phyloP scores from a whole-genome alignment of 2,113 vertebrate species.

The Procapra przewalskii region DNA sequence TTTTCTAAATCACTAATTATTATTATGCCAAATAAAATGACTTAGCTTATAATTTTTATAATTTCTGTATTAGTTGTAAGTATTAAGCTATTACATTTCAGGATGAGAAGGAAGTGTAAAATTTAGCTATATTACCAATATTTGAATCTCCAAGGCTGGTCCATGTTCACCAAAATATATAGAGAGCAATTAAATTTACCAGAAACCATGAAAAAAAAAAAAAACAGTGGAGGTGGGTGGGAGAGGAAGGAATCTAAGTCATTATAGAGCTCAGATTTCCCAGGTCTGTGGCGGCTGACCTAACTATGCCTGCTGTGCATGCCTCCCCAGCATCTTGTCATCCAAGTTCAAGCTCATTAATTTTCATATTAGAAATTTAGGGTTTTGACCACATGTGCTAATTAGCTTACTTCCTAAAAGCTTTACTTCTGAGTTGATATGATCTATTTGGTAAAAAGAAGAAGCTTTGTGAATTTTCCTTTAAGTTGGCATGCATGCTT shows the following conservation, averaged over 20 bases:
- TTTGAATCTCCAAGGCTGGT: background rate
- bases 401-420: background rate
- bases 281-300: background rate
- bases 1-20: slow-evolving; percentile 7
- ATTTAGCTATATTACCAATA: background rate
- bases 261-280: background rate
- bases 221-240: background rate
- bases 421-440: background rate
- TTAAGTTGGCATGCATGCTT: background rate
- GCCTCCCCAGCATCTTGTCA: background rate
- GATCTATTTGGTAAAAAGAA: background rate
- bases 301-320: background rate
- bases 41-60: background rate
- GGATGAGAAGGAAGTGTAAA: background rate
- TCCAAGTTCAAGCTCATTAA: background rate
- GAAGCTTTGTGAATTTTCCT: background rate
- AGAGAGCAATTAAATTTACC: background rate
- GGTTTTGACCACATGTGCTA: background rate
- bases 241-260: background rate
- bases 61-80: background rate
- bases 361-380: background rate
- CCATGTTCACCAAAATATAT: background rate
- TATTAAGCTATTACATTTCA: slow-evolving; percentile 4
- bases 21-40: background rate
- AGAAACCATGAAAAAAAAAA: background rate